These are phyloP conservation scores for Oncopodura yosiiana DNA, from an alignment of 1,140 invertebrate genomes.

Conservation along the genomic window DNA sequence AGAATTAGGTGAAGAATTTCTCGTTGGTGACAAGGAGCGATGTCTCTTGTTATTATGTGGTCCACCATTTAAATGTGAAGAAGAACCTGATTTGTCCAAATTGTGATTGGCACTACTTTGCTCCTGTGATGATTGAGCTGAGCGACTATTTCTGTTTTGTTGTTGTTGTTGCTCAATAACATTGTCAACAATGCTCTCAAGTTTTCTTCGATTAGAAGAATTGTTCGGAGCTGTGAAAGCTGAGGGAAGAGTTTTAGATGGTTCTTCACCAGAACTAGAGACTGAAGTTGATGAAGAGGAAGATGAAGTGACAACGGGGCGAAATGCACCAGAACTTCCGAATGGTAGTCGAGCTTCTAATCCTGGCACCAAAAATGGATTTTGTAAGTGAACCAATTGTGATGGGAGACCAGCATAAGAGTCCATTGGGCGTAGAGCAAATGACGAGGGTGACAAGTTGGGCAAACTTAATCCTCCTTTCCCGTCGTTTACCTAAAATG, in stretches of 20 bases:
- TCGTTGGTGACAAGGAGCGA: constrained; percentile 29
- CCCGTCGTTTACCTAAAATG: constrained; percentile 26
- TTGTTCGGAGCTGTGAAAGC: constrained; percentile 44
- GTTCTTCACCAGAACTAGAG: not conserved
- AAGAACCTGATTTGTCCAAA: constrained; percentile 31
- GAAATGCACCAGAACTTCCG: constrained; percentile 40
- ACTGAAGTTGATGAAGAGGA: constrained; percentile 22
- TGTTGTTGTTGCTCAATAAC: constrained; percentile 19
- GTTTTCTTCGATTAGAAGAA: constrained; percentile 29
- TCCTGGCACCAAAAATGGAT: constrained; percentile 44
- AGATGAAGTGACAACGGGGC: constrained; percentile 38
- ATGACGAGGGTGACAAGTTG: constrained; percentile 40
- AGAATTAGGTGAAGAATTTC: not conserved
- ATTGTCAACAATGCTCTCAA: constrained; percentile 20
- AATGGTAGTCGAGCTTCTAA: constrained; percentile 40
- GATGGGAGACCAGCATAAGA: constrained; percentile 47
- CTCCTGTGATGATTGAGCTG: not conserved
- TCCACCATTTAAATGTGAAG: constrained; percentile 23
- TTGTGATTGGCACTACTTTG: constrained; percentile 1
- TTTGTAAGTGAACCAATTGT: constrained; percentile 47
- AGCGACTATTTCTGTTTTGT: constrained; percentile 10
- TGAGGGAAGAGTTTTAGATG: constrained; percentile 44
- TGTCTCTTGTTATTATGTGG: constrained; percentile 11
- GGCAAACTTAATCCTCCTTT: constrained; percentile 29
- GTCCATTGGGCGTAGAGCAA: constrained; percentile 48